Evolutionary conservation across 2,113 vertebrate genomes (phyloP).

Genomic region (Ovibos moschatus): DNA sequence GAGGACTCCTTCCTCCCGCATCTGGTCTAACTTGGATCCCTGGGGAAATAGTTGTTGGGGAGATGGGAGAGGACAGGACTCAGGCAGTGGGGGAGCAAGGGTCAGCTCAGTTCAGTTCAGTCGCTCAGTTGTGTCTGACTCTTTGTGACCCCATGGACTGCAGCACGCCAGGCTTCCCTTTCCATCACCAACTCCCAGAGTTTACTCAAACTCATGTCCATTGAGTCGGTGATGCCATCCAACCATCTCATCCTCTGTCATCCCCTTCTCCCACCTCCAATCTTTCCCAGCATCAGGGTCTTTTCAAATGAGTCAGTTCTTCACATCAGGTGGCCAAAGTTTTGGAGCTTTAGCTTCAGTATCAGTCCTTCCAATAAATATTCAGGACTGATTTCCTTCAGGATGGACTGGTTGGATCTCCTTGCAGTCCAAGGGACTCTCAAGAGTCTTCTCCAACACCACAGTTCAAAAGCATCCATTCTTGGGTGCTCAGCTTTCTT

Average conservation of each 20-base stretch:
- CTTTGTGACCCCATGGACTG: background rate
- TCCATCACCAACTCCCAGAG: background rate
- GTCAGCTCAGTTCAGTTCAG: background rate
- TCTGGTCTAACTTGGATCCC: background rate
- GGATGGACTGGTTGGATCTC: background rate
- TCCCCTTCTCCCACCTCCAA: background rate
- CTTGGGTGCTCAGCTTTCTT: rapidly evolving
- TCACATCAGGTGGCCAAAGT: background rate
- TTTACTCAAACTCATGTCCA: background rate
- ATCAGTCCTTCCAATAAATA: background rate
- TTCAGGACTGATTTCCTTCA: background rate
- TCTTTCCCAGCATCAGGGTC: background rate
- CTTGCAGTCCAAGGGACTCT: background rate
- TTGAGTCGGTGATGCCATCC: background rate
- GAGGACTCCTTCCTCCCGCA: background rate
- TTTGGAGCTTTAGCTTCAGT: background rate
- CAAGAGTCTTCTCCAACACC: background rate
- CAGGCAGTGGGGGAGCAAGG: background rate
- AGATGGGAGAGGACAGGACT: too few relatives aligned
- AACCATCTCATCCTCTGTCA: background rate
- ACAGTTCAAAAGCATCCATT: background rate
- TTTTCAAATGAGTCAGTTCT: background rate
- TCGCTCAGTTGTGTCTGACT: background rate
- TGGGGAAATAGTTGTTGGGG: background rate
- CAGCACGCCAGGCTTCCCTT: background rate